Percentiles rank a stretch among this genome's conserved stretches.
Evolutionary conservation across 2,113 vertebrate genomes (phyloP).

Genomic region (Aegotheles bennettii): DNA sequence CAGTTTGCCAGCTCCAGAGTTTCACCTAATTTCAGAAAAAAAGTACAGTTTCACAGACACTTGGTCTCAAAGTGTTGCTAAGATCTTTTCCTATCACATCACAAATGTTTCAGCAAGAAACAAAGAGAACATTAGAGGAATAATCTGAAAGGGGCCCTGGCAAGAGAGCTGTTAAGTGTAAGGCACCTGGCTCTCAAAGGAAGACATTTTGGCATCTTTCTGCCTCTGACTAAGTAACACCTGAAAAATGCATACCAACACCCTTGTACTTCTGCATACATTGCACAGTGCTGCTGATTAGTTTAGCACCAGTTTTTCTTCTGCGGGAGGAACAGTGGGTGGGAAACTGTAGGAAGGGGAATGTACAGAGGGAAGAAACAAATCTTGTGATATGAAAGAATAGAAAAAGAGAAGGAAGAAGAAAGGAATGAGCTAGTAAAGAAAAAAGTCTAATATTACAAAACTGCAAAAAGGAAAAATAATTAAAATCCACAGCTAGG

Average conservation of each 20-base stretch:
- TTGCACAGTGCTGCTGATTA: not conserved
- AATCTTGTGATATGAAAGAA: not conserved
- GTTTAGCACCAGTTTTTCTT: conserved; percentile 19
- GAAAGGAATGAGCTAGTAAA: not conserved
- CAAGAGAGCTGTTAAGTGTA: not conserved
- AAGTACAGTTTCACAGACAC: not conserved
- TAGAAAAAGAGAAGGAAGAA: not conserved
- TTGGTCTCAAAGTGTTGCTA: not conserved
- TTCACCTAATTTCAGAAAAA: not conserved
- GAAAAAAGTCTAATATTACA: not conserved
- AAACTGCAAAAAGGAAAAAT: not conserved
- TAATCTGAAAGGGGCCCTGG: not conserved
- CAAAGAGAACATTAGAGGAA: not conserved
- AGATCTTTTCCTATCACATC: not conserved
- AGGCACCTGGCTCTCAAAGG: not conserved
- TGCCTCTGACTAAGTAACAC: not conserved
- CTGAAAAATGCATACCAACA: not conserved
- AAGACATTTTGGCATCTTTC: not conserved
- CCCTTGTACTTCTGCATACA: not conserved
- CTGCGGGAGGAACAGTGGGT: conserved; percentile 26
- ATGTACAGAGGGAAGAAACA: not conserved
- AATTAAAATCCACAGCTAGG: not conserved
- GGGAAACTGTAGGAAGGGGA: conserved; percentile 37
- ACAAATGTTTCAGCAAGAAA: not conserved
- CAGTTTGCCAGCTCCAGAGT: not conserved